phyloP scores from a whole-genome alignment of 2,797 vertebrate genomes.

The Gastrophryne carolinensis region DNA sequence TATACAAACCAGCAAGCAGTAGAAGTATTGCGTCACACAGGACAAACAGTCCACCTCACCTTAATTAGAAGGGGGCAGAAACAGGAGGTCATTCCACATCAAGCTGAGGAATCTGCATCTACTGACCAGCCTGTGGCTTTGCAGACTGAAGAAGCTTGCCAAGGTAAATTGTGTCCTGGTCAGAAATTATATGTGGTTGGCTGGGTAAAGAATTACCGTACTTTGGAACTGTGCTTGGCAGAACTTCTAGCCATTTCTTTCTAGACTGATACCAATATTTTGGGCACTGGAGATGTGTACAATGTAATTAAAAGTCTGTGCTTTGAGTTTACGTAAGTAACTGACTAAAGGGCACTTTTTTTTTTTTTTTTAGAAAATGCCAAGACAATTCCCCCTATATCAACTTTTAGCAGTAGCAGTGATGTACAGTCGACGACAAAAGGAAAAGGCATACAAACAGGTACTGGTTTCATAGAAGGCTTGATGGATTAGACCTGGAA shows the following conservation, averaged over 20 bases:
- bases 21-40: slow-evolving; percentile 88
- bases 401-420: neutral
- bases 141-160: slow-evolving; percentile 56
- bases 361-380: slow-evolving; percentile 11
- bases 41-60: slow-evolving; percentile 86
- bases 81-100: slow-evolving; percentile 69
- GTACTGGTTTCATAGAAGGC: slow-evolving; percentile 18
- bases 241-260: too few relatives aligned
- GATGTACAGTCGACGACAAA: slow-evolving; percentile 21
- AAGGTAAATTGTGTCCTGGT: slow-evolving; percentile 59
- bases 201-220: too few relatives aligned
- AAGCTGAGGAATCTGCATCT: slow-evolving; percentile 60
- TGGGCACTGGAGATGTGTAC: too few relatives aligned
- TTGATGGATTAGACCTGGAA: neutral
- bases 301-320: too few relatives aligned
- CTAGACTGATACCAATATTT: too few relatives aligned
- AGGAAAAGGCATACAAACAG: slow-evolving; percentile 38
- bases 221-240: too few relatives aligned
- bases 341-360: too few relatives aligned
- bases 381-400: neutral
- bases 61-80: slow-evolving; percentile 79
- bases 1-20: slow-evolving; percentile 97
- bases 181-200: neutral
- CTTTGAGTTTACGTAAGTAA: too few relatives aligned
- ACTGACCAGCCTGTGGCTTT: slow-evolving; percentile 61